phyloP scores from a whole-genome alignment of 2,113 vertebrate species.

The Hepsetus odoe region DNA sequence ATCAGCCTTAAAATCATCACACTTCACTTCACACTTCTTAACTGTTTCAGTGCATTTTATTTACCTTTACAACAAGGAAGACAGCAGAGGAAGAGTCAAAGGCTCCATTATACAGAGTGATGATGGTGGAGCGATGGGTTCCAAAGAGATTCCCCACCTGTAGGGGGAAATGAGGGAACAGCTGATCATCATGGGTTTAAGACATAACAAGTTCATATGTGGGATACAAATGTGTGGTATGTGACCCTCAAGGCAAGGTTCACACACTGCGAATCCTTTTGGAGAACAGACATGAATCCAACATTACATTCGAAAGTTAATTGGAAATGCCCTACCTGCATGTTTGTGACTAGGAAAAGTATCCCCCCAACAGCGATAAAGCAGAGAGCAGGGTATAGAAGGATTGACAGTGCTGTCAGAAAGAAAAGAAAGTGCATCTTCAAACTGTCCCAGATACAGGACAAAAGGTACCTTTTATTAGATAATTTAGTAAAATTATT shows the following conservation, averaged over 20 bases:
- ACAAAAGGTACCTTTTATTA: not conserved
- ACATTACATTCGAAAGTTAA: not conserved
- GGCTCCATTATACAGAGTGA: slow-evolving; percentile 92
- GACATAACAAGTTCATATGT: not conserved
- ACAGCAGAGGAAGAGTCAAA: slow-evolving; percentile 91
- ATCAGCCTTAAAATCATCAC: not conserved
- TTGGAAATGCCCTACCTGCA: slow-evolving; percentile 79
- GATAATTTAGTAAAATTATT: not conserved
- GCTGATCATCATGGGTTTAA: not conserved
- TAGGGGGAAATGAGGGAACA: not conserved
- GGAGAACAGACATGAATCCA: not conserved
- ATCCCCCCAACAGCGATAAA: slow-evolving; percentile 83
- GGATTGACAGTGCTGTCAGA: slow-evolving; percentile 68
- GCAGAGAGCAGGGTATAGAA: slow-evolving; percentile 86
- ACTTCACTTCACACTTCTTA: not conserved
- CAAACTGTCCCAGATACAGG: no score
- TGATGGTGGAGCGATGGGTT: slow-evolving; percentile 85
- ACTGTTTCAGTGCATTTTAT: not conserved
- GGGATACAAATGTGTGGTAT: not conserved
- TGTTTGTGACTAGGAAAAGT: slow-evolving; percentile 89
- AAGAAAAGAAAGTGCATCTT: slow-evolving; percentile 3
- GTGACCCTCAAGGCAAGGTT: not conserved
- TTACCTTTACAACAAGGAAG: slow-evolving; percentile 90
- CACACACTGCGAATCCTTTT: not conserved
- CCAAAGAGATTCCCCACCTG: slow-evolving; percentile 93